Evolutionary conservation across 2,797 vertebrate species (phyloP).

Genomic region (Orestias chungarensis): DNA sequence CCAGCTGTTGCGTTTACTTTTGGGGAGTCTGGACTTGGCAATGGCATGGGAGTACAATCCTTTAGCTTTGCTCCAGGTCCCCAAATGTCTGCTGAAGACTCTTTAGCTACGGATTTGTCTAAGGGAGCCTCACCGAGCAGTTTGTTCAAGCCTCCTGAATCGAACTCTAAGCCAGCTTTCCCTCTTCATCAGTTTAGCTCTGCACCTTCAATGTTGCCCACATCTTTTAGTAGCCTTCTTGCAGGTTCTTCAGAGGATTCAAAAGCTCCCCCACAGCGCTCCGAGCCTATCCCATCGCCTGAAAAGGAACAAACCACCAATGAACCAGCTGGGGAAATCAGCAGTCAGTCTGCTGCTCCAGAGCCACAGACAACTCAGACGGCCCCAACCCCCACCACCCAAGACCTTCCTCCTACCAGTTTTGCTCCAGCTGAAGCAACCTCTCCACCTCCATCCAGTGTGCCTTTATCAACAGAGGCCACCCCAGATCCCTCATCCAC

Average conservation of each 20-base stretch:
- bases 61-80: slow-evolving; percentile 70
- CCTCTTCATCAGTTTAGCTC: slow-evolving; percentile 70
- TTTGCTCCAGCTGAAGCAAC: slow-evolving; percentile 28
- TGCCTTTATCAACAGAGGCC: slow-evolving; percentile 39
- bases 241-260: slow-evolving; percentile 57
- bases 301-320: slow-evolving; percentile 54
- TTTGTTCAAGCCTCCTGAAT: slow-evolving; percentile 78
- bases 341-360: background rate
- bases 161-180: slow-evolving; percentile 73
- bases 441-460: slow-evolving; percentile 26
- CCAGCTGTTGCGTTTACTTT: slow-evolving; percentile 63
- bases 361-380: slow-evolving; percentile 41
- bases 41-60: slow-evolving; percentile 61
- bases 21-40: slow-evolving; percentile 58
- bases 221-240: slow-evolving; percentile 84
- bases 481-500: slow-evolving; percentile 23
- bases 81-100: slow-evolving; percentile 71
- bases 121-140: slow-evolving; percentile 50
- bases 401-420: background rate
- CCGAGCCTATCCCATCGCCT: slow-evolving; percentile 57
- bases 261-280: slow-evolving; percentile 51
- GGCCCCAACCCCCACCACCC: slow-evolving; percentile 18
- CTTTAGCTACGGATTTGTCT: slow-evolving; percentile 49
- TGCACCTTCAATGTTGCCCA: slow-evolving; percentile 22
- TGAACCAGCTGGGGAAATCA: slow-evolving; percentile 32